phyloP scores from a whole-genome alignment of 1,140 invertebrate genomes.

The Drosophila ironensis region DNA sequence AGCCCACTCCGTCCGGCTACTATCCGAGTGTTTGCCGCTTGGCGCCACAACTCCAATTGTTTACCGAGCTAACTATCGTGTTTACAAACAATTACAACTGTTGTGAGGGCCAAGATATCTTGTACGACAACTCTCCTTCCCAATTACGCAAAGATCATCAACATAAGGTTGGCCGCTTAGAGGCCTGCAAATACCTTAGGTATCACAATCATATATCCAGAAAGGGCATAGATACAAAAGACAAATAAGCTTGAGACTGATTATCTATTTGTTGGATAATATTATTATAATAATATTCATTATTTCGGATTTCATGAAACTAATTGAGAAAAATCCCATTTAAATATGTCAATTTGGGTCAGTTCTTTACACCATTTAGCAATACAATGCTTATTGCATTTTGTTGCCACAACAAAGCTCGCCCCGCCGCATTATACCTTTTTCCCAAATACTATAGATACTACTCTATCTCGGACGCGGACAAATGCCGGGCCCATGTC shows the following conservation, averaged over 20 bases:
- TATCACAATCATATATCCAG: no score
- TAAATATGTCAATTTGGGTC: no score
- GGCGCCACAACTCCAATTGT: conserved; percentile 73
- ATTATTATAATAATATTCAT: no score
- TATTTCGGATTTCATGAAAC: no score
- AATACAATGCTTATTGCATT: no score
- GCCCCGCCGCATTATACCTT: neutral
- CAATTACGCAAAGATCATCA: conserved; percentile 7
- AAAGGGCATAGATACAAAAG: no score
- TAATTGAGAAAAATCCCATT: no score
- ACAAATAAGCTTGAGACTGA: no score
- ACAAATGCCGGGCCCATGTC: conserved; percentile 24
- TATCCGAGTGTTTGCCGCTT: conserved; percentile 60
- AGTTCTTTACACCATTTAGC: no score
- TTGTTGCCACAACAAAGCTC: no score
- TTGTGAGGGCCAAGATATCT: conserved; percentile 48
- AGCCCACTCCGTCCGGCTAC: neutral
- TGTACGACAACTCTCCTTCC: conserved; percentile 8
- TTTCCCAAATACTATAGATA: neutral
- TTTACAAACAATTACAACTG: conserved; percentile 78
- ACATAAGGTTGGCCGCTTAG: neutral
- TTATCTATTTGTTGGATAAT: no score
- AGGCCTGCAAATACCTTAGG: neutral
- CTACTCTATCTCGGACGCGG: conserved; percentile 4
- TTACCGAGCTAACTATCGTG: conserved; percentile 68